phyloP scores from a whole-genome alignment of 1,140 invertebrate genomes.

The Coptotermes formosanus region DNA sequence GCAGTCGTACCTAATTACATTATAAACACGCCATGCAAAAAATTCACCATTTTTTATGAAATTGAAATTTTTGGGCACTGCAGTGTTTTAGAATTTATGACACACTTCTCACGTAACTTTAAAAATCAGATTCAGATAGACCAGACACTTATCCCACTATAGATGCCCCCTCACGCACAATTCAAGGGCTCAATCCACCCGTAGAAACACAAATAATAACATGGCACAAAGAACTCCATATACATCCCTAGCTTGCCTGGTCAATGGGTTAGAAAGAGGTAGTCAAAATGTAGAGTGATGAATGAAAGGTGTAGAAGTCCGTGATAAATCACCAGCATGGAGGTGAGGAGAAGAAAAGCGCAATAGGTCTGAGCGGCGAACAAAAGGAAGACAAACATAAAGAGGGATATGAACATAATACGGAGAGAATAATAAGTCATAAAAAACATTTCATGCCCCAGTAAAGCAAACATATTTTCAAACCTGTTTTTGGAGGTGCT shows the following conservation, averaged over 20 bases:
- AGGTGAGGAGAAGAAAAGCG: constrained; percentile 2
- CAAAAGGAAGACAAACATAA: neutral
- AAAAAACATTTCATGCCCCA: neutral
- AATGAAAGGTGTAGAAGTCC: neutral
- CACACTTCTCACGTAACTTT: neutral
- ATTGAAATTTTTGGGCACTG: too few species aligned
- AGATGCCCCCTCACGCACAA: neutral
- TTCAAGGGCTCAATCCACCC: neutral
- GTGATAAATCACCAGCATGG: neutral
- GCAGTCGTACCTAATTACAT: too few species aligned
- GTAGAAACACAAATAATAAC: constrained; percentile 15
- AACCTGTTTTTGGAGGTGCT: neutral
- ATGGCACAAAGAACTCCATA: neutral
- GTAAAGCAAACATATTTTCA: neutral
- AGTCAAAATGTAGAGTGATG: constrained; percentile 12
- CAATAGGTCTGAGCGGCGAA: neutral
- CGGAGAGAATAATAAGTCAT: neutral
- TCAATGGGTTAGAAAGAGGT: neutral
- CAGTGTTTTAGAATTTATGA: too few species aligned
- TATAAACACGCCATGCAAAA: too few species aligned
- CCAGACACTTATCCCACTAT: neutral
- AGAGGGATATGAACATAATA: neutral
- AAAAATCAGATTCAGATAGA: neutral
- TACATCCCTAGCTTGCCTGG: neutral
- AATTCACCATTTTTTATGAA: too few species aligned